Percentiles rank a stretch among this genome's conserved stretches.
Evolutionary conservation across 1,140 invertebrate genomes (phyloP).

Genomic region (Oryzaephilus surinamensis): DNA sequence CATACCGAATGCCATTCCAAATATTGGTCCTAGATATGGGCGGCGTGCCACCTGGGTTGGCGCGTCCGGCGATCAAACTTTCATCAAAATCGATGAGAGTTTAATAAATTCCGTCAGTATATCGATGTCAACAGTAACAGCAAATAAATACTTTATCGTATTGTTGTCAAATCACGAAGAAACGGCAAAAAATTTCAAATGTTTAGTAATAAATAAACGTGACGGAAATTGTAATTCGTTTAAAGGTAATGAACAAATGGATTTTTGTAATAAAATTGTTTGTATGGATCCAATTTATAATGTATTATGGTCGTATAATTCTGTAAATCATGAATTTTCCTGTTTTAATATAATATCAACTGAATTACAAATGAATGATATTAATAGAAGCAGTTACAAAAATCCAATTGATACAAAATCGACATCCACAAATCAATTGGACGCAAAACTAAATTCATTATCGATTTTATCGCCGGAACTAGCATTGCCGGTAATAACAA

Average conservation of each 20-base stretch:
- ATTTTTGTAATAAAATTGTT: constrained; percentile 61
- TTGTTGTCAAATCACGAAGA: constrained; percentile 58
- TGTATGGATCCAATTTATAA: constrained; percentile 84
- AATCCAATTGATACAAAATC: constrained; percentile 2
- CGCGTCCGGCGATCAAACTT: constrained; percentile 91
- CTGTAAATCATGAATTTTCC: constrained; percentile 55
- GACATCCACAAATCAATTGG: not conserved
- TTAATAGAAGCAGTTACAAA: constrained; percentile 15
- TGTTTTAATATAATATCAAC: constrained; percentile 74
- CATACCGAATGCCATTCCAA: constrained; percentile 68
- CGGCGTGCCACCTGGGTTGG: constrained; percentile 86
- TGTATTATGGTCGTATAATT: constrained; percentile 74
- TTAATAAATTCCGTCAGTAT: constrained; percentile 83
- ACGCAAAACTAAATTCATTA: constrained; percentile 25
- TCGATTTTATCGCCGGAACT: constrained; percentile 67
- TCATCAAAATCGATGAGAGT: constrained; percentile 85
- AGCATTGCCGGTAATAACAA: constrained; percentile 61
- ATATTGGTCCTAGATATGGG: constrained; percentile 63
- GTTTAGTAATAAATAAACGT: constrained; percentile 71
- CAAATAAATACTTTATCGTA: constrained; percentile 77
- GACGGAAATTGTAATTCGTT: constrained; percentile 78
- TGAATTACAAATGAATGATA: constrained; percentile 38
- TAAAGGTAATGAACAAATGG: constrained; percentile 63
- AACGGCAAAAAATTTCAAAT: constrained; percentile 59
- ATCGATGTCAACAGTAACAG: constrained; percentile 75